Conservation (phyloP, 2,797 vertebrate species). For the Neostethus bicornis region DNA sequence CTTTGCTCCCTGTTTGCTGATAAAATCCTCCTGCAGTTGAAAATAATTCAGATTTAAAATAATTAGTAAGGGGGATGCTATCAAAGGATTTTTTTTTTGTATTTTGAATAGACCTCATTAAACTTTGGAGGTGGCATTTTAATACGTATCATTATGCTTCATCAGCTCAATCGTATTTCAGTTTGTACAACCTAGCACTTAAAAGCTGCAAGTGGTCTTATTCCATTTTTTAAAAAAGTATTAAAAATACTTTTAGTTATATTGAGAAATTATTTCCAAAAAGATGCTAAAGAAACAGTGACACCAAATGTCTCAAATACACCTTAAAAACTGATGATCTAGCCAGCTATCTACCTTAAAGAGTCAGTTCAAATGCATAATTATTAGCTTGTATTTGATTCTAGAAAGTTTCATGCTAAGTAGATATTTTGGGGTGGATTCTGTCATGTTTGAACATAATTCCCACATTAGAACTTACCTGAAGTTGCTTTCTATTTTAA, state of each 20-base stretch:
- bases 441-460: too few species aligned
- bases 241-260: conserved; percentile 17
- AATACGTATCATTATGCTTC: not conserved
- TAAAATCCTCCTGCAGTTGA: conserved; percentile 14
- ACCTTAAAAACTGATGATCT: too few species aligned
- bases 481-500: too few species aligned
- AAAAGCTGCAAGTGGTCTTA: conserved; percentile 8
- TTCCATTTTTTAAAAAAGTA: conserved; percentile 4
- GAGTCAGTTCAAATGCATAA: conserved; percentile 56
- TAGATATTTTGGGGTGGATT: too few species aligned
- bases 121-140: not conserved
- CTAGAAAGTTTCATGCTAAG: too few species aligned
- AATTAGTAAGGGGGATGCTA: not conserved
- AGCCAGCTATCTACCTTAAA: conserved; percentile 63
- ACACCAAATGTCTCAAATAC: conserved; percentile 60
- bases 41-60: conserved; percentile 17
- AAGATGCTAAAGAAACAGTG: conserved; percentile 22
- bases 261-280: conserved; percentile 9
- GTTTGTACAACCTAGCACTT: not conserved
- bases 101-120: not conserved
- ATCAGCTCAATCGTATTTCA: not conserved
- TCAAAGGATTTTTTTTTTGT: conserved; percentile 4
- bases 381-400: conserved; percentile 48
- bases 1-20: conserved; percentile 23
- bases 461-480: too few species aligned